Evolutionary conservation across 1,140 invertebrate genomes (phyloP), one percentile per base, ranked within the genome.

Genomic region (Drosophila lini): DNA sequence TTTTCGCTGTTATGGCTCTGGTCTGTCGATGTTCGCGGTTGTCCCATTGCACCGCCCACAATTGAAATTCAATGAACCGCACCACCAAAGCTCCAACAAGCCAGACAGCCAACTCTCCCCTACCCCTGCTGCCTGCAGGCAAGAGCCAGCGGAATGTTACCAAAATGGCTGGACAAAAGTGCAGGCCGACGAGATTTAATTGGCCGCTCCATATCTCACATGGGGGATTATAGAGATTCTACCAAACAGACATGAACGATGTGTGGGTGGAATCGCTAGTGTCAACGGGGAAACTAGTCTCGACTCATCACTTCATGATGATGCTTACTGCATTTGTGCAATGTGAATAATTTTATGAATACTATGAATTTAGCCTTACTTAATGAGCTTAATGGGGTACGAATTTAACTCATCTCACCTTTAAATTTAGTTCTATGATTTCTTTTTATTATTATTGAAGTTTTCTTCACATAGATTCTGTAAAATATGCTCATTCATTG

Each of bases 31-130:
- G 44, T 44, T 53, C 36, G 55, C 10, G 40, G 58, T 36, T 38
- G 65, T 53, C 44, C 68, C 38, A 53, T 25, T 73, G 42, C 50
- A 55, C 38, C 73, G 59, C 73, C 73, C 74, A 78, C 64, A 76
- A 80, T 76, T 76, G 59, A 75, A 56, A 70, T 56, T 60, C 63
- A 80, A 80, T 80, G 58, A 64, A 64, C 52, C 61, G 48, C 71
- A 45, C 63, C 40, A 44, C 36, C 41, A 48, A 45, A n/a, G 47
- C 42, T 55, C 47, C 45, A 57, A 7, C 50, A 19, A 19, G 31
- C 15, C 25, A 48, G 45, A 10, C 60, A 38, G 19, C 38, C 40
- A 57, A 41, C 53, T 47, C 10, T 44, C 42, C 32, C 22, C 0
- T 22, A 22, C 15, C 31, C 36, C 5, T 31, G 6, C 50, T 10